Evolutionary conservation across 1,140 invertebrate species (phyloP).

Genomic region (Condylostylus longicornis): DNA sequence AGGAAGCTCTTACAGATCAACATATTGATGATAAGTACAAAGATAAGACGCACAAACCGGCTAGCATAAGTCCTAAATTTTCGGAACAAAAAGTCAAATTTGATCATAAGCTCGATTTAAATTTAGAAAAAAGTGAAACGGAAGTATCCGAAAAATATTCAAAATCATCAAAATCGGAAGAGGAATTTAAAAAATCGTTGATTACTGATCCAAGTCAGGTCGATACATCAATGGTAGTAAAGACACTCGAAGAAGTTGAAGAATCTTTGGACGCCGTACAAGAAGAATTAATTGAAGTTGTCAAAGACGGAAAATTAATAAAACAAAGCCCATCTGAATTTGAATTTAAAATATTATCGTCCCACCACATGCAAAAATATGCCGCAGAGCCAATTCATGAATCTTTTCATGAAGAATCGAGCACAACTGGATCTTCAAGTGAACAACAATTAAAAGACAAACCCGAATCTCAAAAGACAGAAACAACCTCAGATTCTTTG

Average conservation of each 20-base stretch:
- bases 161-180: slow-evolving; percentile 31
- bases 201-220: slow-evolving; percentile 32
- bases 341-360: slow-evolving; percentile 40
- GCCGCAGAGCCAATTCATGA: slow-evolving; percentile 22
- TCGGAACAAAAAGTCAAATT: no score
- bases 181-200: slow-evolving; percentile 34
- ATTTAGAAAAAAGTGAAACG: slow-evolving; percentile 28
- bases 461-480: slow-evolving; percentile 18
- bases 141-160: slow-evolving; percentile 25
- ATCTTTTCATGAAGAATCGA: slow-evolving; percentile 24
- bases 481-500: slow-evolving; percentile 20
- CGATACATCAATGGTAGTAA: slow-evolving; percentile 32
- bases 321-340: slow-evolving; percentile 59
- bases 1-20: no score
- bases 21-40: no score
- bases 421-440: slow-evolving; percentile 16
- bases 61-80: no score
- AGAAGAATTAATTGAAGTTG: slow-evolving; percentile 40
- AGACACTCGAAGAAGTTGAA: slow-evolving; percentile 53
- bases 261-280: slow-evolving; percentile 48
- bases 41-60: no score
- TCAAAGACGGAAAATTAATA: slow-evolving; percentile 33
- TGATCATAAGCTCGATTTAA: slow-evolving; percentile 13
- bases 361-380: neutral
- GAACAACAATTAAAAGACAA: slow-evolving; percentile 9